phyloP scores from a whole-genome alignment of 2,113 vertebrate species.

The Mesocricetus auratus region DNA sequence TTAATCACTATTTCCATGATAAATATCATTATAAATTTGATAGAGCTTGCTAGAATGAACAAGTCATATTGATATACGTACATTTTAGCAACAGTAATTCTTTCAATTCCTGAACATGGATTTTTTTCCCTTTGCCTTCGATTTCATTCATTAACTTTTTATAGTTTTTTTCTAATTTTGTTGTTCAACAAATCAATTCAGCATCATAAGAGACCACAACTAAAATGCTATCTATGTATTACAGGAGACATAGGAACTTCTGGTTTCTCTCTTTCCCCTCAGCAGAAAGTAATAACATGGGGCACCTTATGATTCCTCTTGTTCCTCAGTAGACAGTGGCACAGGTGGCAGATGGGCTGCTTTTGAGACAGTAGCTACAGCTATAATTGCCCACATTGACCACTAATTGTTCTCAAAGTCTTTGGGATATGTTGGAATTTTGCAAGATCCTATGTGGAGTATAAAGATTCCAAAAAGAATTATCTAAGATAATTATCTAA shows the following conservation, averaged over 20 bases:
- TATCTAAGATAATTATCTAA: too few species aligned
- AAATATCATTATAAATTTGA: background rate
- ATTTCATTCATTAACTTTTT: background rate
- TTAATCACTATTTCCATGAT: background rate
- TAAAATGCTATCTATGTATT: too few species aligned
- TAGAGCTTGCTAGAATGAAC: background rate
- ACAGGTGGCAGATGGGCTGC: too few species aligned
- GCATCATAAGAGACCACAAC: too few species aligned
- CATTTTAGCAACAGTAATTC: background rate
- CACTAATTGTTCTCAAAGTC: background rate
- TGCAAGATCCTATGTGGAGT: background rate
- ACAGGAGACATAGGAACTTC: too few species aligned
- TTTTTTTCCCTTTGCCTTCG: too few species aligned
- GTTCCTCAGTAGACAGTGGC: too few species aligned
- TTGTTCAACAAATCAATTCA: too few species aligned
- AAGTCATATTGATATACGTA: background rate
- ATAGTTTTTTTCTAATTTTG: too few species aligned
- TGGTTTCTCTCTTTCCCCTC: too few species aligned
- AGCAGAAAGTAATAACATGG: too few species aligned
- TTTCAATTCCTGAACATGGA: background rate
- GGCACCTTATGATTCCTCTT: background rate
- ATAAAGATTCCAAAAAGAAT: background rate
- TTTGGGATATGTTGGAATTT: background rate
- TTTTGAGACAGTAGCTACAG: background rate
- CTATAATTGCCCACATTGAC: fast-evolving